phyloP scores from a whole-genome alignment of 2,797 vertebrate species.

The Acanthis flammea region DNA sequence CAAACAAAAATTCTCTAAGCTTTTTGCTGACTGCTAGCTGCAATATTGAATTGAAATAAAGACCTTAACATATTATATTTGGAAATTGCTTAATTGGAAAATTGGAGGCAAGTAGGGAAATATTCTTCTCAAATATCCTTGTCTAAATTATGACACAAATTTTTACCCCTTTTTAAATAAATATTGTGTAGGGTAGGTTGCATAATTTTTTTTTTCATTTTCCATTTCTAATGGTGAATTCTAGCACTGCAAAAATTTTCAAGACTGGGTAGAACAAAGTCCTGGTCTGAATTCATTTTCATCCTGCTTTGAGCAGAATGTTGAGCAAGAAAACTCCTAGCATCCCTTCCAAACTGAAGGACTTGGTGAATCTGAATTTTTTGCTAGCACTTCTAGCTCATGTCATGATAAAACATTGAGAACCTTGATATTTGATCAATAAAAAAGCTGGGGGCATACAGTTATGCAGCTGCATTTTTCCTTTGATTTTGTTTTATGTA shows the following conservation, averaged over 20 bases:
- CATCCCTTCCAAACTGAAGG: background rate
- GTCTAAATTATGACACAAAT: background rate
- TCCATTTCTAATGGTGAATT: background rate
- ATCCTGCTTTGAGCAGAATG: background rate
- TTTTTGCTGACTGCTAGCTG: background rate
- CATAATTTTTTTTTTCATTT: background rate
- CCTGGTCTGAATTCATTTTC: background rate
- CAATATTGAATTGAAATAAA: background rate
- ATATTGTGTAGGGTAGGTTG: background rate
- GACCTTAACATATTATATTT: background rate
- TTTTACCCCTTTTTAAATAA: accelerated
- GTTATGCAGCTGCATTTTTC: background rate
- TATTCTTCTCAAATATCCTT: background rate
- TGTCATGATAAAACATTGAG: background rate
- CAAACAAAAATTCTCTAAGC: background rate
- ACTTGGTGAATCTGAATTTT: background rate
- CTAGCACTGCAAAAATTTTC: background rate
- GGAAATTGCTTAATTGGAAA: background rate
- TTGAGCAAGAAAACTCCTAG: background rate
- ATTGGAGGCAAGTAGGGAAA: background rate
- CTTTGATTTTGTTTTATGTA: background rate
- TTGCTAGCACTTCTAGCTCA: background rate
- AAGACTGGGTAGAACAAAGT: background rate
- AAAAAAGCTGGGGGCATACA: background rate
- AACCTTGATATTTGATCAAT: background rate